phyloP scores from a whole-genome alignment of 2,888 invertebrate genomes.

The Heteropelma amictum region DNA sequence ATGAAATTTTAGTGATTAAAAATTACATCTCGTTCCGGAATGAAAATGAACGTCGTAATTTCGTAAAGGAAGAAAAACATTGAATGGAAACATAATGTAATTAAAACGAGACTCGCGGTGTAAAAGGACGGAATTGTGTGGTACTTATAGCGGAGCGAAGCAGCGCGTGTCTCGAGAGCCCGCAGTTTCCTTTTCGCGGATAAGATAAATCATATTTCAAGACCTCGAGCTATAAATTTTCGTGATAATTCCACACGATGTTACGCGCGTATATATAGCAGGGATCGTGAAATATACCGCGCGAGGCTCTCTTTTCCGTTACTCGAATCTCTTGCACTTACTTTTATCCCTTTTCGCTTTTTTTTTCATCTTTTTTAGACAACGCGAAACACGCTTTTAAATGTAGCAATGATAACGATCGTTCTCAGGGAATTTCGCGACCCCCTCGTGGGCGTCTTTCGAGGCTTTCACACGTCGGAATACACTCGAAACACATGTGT shows the following conservation, averaged over 20 bases:
- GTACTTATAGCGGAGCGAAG: too few relatives aligned
- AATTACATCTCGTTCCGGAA: too few relatives aligned
- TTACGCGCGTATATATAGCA: background rate
- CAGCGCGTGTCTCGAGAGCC: background rate
- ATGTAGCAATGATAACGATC: constrained; percentile 11
- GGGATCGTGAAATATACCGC: constrained; percentile 17
- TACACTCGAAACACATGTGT: constrained; percentile 38
- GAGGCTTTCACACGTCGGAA: background rate
- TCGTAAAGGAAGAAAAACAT: too few relatives aligned
- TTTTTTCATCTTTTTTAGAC: background rate
- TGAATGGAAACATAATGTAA: too few relatives aligned
- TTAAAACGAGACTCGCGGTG: too few relatives aligned
- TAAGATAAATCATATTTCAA: constrained; percentile 35
- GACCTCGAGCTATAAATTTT: constrained; percentile 18
- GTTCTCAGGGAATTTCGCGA: constrained; percentile 11
- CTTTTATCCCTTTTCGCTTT: background rate
- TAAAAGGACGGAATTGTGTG: too few relatives aligned
- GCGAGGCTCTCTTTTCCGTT: background rate
- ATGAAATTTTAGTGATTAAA: too few relatives aligned
- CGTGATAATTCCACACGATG: constrained; percentile 16
- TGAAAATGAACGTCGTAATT: too few relatives aligned
- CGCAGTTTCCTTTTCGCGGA: constrained; percentile 2
- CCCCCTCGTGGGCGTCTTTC: background rate
- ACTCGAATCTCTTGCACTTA: background rate
- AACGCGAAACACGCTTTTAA: background rate